phyloP scores from a whole-genome alignment of 2,797 vertebrate species.

The Acipenser transmontanus region DNA sequence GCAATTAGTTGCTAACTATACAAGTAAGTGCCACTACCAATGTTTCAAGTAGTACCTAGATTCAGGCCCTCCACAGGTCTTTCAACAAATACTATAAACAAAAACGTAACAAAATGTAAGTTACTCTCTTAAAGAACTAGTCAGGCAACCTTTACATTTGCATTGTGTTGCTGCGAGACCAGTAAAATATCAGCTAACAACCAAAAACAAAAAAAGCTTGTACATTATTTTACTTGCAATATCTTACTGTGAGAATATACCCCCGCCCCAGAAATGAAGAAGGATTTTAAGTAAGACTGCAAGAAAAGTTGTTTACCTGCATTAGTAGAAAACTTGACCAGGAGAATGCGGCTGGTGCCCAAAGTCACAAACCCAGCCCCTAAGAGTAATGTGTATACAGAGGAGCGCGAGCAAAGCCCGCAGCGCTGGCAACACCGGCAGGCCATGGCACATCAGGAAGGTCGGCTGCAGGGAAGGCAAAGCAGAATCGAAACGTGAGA shows the following conservation, averaged over 20 bases:
- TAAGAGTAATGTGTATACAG: constrained; percentile 69
- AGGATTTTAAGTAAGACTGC: too few relatives aligned
- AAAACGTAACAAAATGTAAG: too few relatives aligned
- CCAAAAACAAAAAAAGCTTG: neutral
- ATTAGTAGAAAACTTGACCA: constrained; percentile 90
- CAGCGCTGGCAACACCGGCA: constrained; percentile 37
- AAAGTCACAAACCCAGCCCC: constrained; percentile 71
- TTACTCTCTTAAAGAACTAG: too few relatives aligned
- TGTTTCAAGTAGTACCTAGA: too few relatives aligned
- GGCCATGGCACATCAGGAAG: constrained; percentile 36
- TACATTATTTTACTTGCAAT: neutral
- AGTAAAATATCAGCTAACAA: neutral
- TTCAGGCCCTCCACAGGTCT: too few relatives aligned
- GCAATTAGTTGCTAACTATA: too few relatives aligned
- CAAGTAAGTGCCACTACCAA: too few relatives aligned
- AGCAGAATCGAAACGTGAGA: neutral
- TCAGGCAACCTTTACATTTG: too few relatives aligned
- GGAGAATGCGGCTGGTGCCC: constrained; percentile 83
- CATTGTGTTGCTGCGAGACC: neutral
- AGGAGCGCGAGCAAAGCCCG: constrained; percentile 58
- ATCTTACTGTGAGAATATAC: neutral
- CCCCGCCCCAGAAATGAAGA: too few relatives aligned
- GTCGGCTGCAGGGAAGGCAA: neutral
- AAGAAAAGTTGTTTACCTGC: constrained; percentile 54
- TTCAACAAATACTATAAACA: too few relatives aligned